Conservation (phyloP, 2,888 invertebrate genomes). For the Ormyrus thymus region DNA sequence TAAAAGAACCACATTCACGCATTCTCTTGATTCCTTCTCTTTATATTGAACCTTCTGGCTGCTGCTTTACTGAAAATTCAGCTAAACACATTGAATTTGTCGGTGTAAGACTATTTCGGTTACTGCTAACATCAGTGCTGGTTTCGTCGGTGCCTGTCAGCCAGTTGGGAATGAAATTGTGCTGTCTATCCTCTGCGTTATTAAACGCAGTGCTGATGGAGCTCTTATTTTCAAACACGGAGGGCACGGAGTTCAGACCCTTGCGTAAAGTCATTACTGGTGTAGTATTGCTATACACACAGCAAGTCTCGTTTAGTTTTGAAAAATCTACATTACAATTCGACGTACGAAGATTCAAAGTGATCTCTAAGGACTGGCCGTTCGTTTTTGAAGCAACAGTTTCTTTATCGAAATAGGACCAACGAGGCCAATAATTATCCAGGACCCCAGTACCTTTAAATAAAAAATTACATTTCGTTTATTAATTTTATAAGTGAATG, state of each 20-base stretch:
- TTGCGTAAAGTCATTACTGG: slow-evolving; percentile 63
- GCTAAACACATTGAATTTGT: not conserved
- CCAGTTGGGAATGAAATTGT: slow-evolving; percentile 65
- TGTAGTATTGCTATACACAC: slow-evolving; percentile 69
- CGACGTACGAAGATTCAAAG: slow-evolving; percentile 54
- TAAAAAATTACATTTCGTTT: not conserved
- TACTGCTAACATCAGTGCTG: not conserved
- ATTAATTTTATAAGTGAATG: not conserved
- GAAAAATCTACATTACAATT: slow-evolving; percentile 59
- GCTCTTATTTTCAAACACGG: not conserved
- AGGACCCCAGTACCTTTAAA: slow-evolving; percentile 45
- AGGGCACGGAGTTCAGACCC: slow-evolving; percentile 29
- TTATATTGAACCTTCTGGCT: too few species aligned
- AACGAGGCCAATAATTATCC: slow-evolving; percentile 59
- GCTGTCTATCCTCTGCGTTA: slow-evolving; percentile 57
- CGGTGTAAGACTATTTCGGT: not conserved
- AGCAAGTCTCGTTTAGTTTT: slow-evolving; percentile 67
- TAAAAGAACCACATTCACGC: too few species aligned
- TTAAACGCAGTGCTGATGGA: not conserved
- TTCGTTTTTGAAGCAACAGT: slow-evolving; percentile 23
- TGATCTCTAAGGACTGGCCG: slow-evolving; percentile 52
- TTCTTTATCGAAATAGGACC: slow-evolving; percentile 42
- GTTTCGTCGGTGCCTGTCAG: slow-evolving; percentile 64
- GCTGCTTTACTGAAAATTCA: not conserved
- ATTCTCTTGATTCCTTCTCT: too few species aligned